Evolutionary conservation across 1,140 invertebrate genomes (phyloP).

Genomic region (Anoplolepis gracilipes): DNA sequence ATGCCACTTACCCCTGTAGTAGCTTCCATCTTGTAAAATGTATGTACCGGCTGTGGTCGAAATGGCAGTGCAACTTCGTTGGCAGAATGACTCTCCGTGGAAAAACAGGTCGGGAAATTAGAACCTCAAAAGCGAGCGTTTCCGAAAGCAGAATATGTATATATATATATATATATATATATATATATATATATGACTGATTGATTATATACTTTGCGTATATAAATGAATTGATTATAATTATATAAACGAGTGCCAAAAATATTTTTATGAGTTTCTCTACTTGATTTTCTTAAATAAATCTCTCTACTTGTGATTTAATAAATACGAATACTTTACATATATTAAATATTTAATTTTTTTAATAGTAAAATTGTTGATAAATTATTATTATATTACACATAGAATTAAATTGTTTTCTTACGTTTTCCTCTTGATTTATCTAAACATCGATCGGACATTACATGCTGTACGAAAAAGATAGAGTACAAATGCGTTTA

Average conservation of each 20-base stretch:
- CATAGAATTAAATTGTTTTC: background rate
- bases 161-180: background rate
- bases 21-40: conserved; percentile 55
- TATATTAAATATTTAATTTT: too few species aligned
- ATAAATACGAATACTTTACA: too few species aligned
- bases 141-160: background rate
- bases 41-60: conserved; percentile 53
- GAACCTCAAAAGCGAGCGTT: conserved; percentile 17
- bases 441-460: background rate
- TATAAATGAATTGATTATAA: too few species aligned
- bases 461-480: background rate
- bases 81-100: conserved; percentile 26
- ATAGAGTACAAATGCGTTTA: background rate
- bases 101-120: conserved; percentile 26
- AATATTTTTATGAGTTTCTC: too few species aligned
- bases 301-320: too few species aligned
- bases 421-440: background rate
- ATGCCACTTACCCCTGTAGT: conserved; percentile 44
- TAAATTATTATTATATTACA: background rate
- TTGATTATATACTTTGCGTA: background rate
- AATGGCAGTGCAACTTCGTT: conserved; percentile 32
- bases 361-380: background rate
- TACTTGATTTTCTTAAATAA: too few species aligned
- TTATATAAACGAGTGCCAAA: too few species aligned
- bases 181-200: background rate